phyloP scores from a whole-genome alignment of 2,113 vertebrate genomes.

The Cavia aperea region DNA sequence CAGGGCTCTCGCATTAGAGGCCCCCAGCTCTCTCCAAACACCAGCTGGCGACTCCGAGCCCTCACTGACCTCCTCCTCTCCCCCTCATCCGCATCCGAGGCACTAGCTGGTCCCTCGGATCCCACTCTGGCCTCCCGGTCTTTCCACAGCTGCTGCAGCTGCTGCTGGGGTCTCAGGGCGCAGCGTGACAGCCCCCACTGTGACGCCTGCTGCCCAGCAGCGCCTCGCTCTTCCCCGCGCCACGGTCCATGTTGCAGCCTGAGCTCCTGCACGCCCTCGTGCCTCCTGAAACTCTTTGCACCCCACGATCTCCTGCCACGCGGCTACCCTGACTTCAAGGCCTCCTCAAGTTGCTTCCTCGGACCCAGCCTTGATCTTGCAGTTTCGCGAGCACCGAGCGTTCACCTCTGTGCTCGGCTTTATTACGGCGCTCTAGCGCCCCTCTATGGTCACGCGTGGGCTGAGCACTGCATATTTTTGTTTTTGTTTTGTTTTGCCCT shows the following conservation, averaged over 20 bases:
- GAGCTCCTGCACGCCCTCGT: neutral
- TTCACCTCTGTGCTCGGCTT: neutral
- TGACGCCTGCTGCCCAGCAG: neutral
- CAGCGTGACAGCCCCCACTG: neutral
- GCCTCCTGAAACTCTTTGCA: neutral
- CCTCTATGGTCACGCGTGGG: neutral
- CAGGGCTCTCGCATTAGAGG: neutral
- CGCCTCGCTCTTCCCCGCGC: neutral
- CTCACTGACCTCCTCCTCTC: neutral
- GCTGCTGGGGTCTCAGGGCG: neutral
- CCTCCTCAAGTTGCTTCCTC: neutral
- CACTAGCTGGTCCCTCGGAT: neutral
- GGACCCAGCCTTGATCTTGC: neutral
- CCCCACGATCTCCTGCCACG: neutral
- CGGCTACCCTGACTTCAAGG: neutral
- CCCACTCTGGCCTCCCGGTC: neutral
- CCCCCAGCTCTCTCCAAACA: neutral
- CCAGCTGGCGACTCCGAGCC: neutral
- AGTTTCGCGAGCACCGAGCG: neutral
- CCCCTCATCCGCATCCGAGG: neutral
- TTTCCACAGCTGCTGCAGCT: neutral
- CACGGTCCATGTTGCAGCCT: neutral
- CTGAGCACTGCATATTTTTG: neutral
- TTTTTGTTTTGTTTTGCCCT: neutral
- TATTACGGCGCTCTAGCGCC: constrained; percentile 9